phyloP scores from a whole-genome alignment of 2,797 vertebrate genomes.

The Aeoliscus strigatus region DNA sequence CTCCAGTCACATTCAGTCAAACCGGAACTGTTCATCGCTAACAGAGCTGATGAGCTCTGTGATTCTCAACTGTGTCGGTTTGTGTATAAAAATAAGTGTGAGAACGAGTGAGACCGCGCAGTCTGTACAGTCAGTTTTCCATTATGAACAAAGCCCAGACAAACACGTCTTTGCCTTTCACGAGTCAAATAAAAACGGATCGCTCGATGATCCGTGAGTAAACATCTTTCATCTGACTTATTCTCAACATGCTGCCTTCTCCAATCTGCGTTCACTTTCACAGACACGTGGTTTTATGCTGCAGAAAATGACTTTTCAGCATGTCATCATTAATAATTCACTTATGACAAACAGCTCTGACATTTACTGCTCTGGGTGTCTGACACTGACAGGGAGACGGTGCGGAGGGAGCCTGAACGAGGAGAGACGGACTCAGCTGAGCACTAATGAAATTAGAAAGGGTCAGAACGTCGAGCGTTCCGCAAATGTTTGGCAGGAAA shows the following conservation, averaged over 20 bases:
- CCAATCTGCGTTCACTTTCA: constrained; percentile 26
- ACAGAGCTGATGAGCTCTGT: too few relatives aligned
- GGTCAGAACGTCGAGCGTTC: constrained; percentile 31
- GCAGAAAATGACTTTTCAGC: constrained; percentile 67
- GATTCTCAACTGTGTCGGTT: too few relatives aligned
- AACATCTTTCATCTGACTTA: not conserved
- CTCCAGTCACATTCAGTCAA: too few relatives aligned
- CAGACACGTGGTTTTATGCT: constrained; percentile 51
- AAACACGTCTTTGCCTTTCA: too few relatives aligned
- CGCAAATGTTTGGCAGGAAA: constrained; percentile 25
- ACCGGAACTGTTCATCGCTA: too few relatives aligned
- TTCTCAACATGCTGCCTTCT: not conserved
- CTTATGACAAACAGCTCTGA: constrained; percentile 73
- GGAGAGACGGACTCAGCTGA: constrained; percentile 26
- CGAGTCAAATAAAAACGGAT: too few relatives aligned
- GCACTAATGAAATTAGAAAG: constrained; percentile 50
- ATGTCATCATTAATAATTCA: constrained; percentile 79
- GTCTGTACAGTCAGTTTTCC: too few relatives aligned
- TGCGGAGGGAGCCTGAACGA: constrained; percentile 27
- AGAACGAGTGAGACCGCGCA: not conserved
- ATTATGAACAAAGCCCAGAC: constrained; percentile 8
- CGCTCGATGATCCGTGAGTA: too few relatives aligned
- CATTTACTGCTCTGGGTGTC: constrained; percentile 69
- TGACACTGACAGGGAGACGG: constrained; percentile 57
- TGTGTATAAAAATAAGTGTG: not conserved